These are phyloP conservation scores for Meloidogyne chitwoodi DNA, from an alignment of 1,140 invertebrate genomes.

Conservation along the genomic window DNA sequence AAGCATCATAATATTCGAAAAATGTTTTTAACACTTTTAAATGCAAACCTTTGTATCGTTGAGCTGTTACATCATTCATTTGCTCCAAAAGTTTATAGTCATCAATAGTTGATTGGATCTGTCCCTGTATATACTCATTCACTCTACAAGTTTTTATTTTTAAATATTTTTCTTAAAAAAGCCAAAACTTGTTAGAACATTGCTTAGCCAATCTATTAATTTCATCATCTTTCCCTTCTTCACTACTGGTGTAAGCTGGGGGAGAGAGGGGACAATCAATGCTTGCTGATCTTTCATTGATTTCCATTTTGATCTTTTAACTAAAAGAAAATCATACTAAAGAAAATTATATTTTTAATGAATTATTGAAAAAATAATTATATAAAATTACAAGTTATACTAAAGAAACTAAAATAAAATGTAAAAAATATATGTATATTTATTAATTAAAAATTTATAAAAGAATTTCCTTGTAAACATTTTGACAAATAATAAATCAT, in stretches of 20 bases:
- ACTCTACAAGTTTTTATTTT: background rate
- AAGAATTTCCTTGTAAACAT: background rate
- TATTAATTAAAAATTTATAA: background rate
- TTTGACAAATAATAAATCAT: background rate
- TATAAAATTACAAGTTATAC: no score
- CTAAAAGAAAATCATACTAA: background rate
- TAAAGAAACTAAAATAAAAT: background rate
- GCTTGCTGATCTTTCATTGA: constrained; percentile 3
- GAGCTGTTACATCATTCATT: background rate
- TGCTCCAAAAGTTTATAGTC: constrained; percentile 25
- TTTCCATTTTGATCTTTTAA: constrained; percentile 1
- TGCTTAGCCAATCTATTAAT: background rate
- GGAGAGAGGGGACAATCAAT: constrained; percentile 14
- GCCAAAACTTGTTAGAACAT: background rate
- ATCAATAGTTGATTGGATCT: constrained; percentile 22
- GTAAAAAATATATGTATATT: no score
- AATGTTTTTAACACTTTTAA: background rate
- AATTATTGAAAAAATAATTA: background rate
- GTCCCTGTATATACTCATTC: constrained; percentile 14
- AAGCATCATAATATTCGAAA: no score
- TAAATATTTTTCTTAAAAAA: background rate
- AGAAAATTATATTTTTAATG: background rate
- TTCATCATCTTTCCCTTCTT: background rate
- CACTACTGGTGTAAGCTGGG: background rate
- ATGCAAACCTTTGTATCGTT: constrained; percentile 4